Conservation (phyloP, 2,888 invertebrate genomes). For the Nomada fucata region DNA sequence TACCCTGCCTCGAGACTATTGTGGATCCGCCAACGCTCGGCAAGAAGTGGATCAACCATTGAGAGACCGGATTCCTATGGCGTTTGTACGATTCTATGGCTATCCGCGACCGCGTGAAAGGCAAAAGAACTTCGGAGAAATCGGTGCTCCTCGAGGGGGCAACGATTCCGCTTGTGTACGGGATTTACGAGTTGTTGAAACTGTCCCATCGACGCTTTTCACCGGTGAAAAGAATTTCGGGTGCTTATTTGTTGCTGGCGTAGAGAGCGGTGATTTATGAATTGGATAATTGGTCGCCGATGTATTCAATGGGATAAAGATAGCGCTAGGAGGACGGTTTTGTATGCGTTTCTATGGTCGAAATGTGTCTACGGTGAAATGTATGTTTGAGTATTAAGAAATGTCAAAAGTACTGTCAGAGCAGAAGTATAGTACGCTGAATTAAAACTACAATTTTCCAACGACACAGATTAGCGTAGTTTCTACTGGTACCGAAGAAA, state of each 20-base stretch:
- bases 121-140: constrained; percentile 17
- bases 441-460: too few species aligned
- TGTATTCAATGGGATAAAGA: not conserved
- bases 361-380: too few species aligned
- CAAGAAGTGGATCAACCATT: constrained; percentile 55
- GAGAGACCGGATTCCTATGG: constrained; percentile 34
- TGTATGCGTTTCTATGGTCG: too few species aligned
- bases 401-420: too few species aligned
- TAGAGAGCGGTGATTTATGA: not conserved
- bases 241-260: not conserved
- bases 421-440: too few species aligned
- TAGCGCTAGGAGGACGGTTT: not conserved
- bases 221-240: not conserved
- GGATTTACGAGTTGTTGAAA: constrained; percentile 1
- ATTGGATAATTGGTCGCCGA: not conserved
- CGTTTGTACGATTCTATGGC: constrained; percentile 48
- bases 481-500: too few species aligned
- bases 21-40: constrained; percentile 28
- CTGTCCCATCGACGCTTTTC: not conserved
- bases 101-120: constrained; percentile 40
- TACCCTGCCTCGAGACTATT: constrained; percentile 45
- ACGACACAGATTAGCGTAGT: too few species aligned
- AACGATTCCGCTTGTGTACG: constrained; percentile 19
- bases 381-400: too few species aligned
- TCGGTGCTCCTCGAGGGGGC: constrained; percentile 7